Conservation (phyloP, 53 echinoderm and acorn worm species). For the Echinarachnius parma region DNA sequence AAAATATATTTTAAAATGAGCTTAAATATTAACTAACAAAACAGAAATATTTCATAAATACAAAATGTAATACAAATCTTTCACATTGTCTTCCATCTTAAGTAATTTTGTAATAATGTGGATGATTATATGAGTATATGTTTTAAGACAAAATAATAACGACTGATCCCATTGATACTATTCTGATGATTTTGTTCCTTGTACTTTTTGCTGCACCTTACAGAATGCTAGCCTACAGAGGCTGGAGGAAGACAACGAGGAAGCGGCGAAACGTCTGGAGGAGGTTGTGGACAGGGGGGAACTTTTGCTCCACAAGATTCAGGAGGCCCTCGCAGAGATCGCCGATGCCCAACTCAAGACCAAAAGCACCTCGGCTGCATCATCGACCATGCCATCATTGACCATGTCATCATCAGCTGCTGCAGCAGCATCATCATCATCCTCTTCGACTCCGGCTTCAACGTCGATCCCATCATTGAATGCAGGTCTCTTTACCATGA, state of each 20-base stretch:
- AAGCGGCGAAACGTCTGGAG: slow-evolving; percentile 71
- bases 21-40: no score
- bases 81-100: no score
- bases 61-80: no score
- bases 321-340: slow-evolving; percentile 90
- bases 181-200: no score
- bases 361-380: slow-evolving; percentile 55
- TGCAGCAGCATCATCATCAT: slow-evolving; percentile 13
- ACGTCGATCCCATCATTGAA: not conserved
- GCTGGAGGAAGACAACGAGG: slow-evolving; percentile 85
- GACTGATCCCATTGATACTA: no score
- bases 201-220: not conserved
- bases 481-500: not conserved
- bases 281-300: slow-evolving; percentile 87
- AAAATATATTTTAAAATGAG: no score
- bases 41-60: no score
- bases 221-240: slow-evolving; percentile 89
- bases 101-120: no score
- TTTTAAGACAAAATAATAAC: no score
- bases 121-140: no score
- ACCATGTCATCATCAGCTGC: no score
- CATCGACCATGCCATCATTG: not conserved
- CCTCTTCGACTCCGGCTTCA: slow-evolving; percentile 23
- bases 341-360: slow-evolving; percentile 95
- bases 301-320: slow-evolving; percentile 74